Conservation (phyloP, 2,113 vertebrate species). For the Sander lucioperca region DNA sequence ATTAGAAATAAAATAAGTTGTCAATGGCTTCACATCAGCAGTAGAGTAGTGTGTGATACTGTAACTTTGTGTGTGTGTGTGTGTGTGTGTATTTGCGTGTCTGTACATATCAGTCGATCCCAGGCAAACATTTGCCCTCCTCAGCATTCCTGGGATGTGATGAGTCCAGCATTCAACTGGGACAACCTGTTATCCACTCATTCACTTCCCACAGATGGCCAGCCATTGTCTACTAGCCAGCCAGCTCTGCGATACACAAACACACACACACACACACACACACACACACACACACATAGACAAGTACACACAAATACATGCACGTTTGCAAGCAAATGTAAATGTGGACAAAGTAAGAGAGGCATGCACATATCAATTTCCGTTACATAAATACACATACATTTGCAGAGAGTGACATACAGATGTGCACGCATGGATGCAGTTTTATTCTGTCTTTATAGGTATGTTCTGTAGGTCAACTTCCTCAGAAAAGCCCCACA, state of each 20-base stretch:
- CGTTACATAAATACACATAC: neutral
- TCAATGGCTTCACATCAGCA: neutral
- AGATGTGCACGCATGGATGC: neutral
- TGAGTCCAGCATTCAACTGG: conserved; percentile 80
- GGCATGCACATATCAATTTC: neutral
- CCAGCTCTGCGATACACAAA: conserved; percentile 9
- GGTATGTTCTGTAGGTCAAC: neutral
- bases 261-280: neutral
- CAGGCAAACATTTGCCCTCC: conserved; percentile 78
- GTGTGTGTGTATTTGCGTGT: conserved; percentile 4
- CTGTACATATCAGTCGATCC: conserved; percentile 68
- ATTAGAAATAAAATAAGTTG: neutral
- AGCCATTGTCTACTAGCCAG: conserved; percentile 66
- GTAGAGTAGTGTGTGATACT: conserved; percentile 1
- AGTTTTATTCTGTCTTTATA: neutral
- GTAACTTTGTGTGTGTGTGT: conserved; percentile 29
- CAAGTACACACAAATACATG: conserved; percentile 20
- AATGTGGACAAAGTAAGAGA: conserved; percentile 2
- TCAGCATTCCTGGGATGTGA: conserved; percentile 84
- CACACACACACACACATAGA: conserved; percentile 7
- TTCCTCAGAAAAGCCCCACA: neutral
- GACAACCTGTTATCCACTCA: conserved; percentile 77
- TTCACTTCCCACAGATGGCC: conserved; percentile 78
- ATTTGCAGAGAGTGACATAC: neutral
- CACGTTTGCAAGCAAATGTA: conserved; percentile 29